These are phyloP conservation scores for Archips xylosteana DNA, from an alignment of 2,888 invertebrate species.

Conservation along the genomic window DNA sequence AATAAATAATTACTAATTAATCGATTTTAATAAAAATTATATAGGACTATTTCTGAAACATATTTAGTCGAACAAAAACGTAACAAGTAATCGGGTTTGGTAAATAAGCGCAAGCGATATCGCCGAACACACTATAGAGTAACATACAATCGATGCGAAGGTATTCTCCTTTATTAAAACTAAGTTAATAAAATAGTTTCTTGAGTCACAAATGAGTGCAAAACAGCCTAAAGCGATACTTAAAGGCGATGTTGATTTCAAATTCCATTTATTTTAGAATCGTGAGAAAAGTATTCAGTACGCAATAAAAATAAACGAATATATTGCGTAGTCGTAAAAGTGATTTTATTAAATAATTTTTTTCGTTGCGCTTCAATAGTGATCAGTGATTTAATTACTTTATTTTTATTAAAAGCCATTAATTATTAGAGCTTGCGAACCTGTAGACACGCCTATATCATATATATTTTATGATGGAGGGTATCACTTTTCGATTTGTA, in stretches of 20 bases:
- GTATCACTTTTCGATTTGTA: constrained; percentile 32
- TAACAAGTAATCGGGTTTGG: too few relatives aligned
- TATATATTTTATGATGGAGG: constrained; percentile 21
- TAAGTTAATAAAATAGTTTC: background rate
- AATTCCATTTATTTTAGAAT: constrained; percentile 13
- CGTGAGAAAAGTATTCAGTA: constrained; percentile 31
- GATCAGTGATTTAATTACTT: constrained; percentile 22
- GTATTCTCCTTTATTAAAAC: too few relatives aligned
- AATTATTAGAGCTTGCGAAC: constrained; percentile 25
- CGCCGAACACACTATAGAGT: too few relatives aligned
- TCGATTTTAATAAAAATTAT: too few relatives aligned
- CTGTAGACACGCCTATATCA: constrained; percentile 7
- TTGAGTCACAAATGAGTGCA: background rate
- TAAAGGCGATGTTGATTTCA: background rate
- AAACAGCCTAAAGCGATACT: constrained; percentile 9
- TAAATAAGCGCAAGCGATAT: too few relatives aligned
- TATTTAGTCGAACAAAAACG: too few relatives aligned
- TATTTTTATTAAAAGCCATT: constrained; percentile 22
- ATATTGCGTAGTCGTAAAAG: constrained; percentile 29
- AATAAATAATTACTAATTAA: too few relatives aligned
- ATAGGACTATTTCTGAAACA: too few relatives aligned
- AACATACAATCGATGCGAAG: too few relatives aligned
- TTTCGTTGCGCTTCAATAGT: constrained; percentile 19
- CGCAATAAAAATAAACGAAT: constrained; percentile 27
- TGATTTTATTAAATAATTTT: constrained; percentile 29